Evolutionary conservation across 2,797 vertebrate species (phyloP), one percentile per base, ranked within the genome.

Genomic region (Melanotaenia boesemani): DNA sequence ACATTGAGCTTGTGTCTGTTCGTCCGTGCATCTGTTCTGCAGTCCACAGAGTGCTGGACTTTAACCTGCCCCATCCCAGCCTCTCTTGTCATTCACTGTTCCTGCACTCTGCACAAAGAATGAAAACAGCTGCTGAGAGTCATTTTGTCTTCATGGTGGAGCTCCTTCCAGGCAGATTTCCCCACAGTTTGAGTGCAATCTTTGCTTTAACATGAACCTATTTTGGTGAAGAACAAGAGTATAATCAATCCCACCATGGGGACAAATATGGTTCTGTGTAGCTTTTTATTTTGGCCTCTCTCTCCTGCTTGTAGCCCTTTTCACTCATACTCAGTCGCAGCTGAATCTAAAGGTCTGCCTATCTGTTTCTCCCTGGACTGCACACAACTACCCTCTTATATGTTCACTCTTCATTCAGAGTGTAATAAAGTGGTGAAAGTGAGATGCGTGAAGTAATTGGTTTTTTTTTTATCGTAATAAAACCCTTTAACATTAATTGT

Each of bases 81-180:
- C 89, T 90, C 89, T 88, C 89, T 52, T 91, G 83, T 88, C 89
- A 86, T 91, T 90, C 87, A 89, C 90, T 84, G 86, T 90, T 85
- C 80, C 81, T 88, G 85, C 86, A 90, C 80, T 86, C 80, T 89
- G 90, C 91, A 90, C 92, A 91, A 89, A 84, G 73, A 91, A 87
- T 86, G 80, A 91, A 91, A 91, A 74, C 69, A 69, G 86, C 90
- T 88, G 88, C 88, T 44, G 67, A 88, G 91, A 92, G 88, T 90
- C 88, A 85, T 87, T 89, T 92, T 90, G 88, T 92, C 86, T 88
- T 80, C 73, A 89, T 88, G 90, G 90, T 90, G 90, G 88, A 89
- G 74, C 77, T 59, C 34, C 74, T 74, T 80, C 26, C 59, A 64
- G 70, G 44, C 59, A 71, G 68, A 83, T 70, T 30, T n/a, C 60